Evolutionary conservation across 92 coral and sea anemone genomes (phyloP).

Genomic region (Pocillopora grandis): DNA sequence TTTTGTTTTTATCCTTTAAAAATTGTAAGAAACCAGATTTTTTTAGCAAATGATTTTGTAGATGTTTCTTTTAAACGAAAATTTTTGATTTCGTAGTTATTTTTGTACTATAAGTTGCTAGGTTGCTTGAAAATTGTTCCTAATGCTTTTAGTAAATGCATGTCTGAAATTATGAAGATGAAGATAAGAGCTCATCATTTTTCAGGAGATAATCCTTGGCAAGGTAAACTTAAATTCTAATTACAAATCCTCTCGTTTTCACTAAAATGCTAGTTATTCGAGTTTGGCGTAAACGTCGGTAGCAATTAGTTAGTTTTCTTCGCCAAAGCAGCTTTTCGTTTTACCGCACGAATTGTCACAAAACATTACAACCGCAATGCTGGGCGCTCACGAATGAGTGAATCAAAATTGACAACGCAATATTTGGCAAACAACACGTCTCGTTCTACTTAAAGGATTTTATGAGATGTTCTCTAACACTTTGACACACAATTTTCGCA

Average conservation of each 20-base stretch:
- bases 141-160: slow-evolving; percentile 49
- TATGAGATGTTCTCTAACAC: slow-evolving; percentile 45
- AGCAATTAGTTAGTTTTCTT: slow-evolving; percentile 14
- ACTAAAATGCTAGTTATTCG: slow-evolving; percentile 14
- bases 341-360: slow-evolving; percentile 35
- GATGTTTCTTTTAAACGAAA: neutral
- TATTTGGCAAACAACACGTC: slow-evolving; percentile 87
- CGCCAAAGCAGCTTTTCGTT: slow-evolving; percentile 17
- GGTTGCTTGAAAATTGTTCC: slow-evolving; percentile 42
- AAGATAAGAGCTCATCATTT: slow-evolving; percentile 36
- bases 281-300: slow-evolving; percentile 31
- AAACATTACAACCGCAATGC: slow-evolving; percentile 32
- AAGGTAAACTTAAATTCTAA: slow-evolving; percentile 34
- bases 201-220: slow-evolving; percentile 37
- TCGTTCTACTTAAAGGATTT: slow-evolving; percentile 59
- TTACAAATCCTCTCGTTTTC: slow-evolving; percentile 18
- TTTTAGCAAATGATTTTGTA: slow-evolving; percentile 1
- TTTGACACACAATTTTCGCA: slow-evolving; percentile 25
- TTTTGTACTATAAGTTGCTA: slow-evolving; percentile 39
- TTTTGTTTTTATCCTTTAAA: slow-evolving; percentile 21
- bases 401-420: slow-evolving; percentile 44
- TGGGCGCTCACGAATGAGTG: slow-evolving; percentile 23
- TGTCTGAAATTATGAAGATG: slow-evolving; percentile 45
- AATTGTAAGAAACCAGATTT: slow-evolving; percentile 19
- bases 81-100: slow-evolving; percentile 16